Conservation (phyloP, 1,140 invertebrate genomes). For the Procambarus clarkii region DNA sequence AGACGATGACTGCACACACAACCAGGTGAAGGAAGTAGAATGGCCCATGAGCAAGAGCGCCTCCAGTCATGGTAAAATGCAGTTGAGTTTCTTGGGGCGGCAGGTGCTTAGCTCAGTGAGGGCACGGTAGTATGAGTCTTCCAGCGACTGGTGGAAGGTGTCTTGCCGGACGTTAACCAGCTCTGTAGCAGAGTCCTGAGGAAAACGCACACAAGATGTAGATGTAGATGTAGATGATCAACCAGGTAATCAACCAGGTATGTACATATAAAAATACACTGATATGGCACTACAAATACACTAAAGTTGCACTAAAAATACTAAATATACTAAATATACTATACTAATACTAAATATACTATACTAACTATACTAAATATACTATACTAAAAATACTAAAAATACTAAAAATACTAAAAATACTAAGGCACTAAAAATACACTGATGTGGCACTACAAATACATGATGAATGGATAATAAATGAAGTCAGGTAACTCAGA, state of each 20-base stretch:
- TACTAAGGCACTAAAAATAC: too few relatives aligned
- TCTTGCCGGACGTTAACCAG: slow-evolving; percentile 48
- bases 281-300: neutral
- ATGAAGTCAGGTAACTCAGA: too few relatives aligned
- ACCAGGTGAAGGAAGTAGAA: neutral
- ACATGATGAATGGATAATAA: neutral
- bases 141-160: slow-evolving; percentile 45
- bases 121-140: slow-evolving; percentile 42
- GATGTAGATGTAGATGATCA: too few relatives aligned
- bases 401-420: too few relatives aligned
- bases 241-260: neutral
- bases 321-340: too few relatives aligned
- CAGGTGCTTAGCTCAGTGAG: slow-evolving; percentile 36
- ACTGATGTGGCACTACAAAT: neutral
- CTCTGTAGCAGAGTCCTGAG: slow-evolving; percentile 62
- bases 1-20: neutral
- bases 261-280: neutral
- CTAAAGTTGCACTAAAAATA: neutral
- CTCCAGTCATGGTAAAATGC: neutral
- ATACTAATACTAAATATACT: neutral
- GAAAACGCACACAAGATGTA: neutral
- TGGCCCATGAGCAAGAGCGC: neutral
- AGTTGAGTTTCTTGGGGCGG: neutral
- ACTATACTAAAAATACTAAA: neutral
- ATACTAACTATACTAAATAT: neutral